Evolutionary conservation across 2,888 invertebrate genomes (phyloP).

Genomic region (Ormyrus labotus): DNA sequence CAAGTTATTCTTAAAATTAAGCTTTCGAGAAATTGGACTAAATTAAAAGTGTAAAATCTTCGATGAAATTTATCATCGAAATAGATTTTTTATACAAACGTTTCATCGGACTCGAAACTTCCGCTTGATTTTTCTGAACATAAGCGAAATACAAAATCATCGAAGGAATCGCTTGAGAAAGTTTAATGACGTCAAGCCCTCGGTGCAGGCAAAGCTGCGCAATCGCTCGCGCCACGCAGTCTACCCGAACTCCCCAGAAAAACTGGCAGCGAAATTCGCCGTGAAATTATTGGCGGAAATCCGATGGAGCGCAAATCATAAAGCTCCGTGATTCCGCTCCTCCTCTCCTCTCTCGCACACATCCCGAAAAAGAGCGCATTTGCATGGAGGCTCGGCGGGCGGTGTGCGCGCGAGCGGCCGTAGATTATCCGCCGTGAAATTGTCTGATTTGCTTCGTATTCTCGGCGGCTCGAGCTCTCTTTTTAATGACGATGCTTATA

Average conservation of each 20-base stretch:
- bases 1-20: too few relatives aligned
- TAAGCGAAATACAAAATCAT: too few relatives aligned
- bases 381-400: constrained; percentile 33
- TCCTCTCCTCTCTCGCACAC: neutral
- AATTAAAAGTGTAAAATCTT: too few relatives aligned
- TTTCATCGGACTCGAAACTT: too few relatives aligned
- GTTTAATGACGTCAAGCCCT: too few relatives aligned
- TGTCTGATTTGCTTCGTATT: constrained; percentile 69
- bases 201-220: too few relatives aligned
- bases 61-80: too few relatives aligned
- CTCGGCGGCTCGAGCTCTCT: constrained; percentile 62
- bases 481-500: constrained; percentile 60
- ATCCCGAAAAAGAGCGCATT: constrained; percentile 17
- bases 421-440: constrained; percentile 66
- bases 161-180: too few relatives aligned
- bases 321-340: constrained; percentile 71
- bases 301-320: constrained; percentile 72
- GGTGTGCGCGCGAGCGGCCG: constrained; percentile 35
- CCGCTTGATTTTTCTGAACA: too few relatives aligned
- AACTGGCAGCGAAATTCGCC: constrained; percentile 70
- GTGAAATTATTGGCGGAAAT: constrained; percentile 74
- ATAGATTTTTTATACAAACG: too few relatives aligned
- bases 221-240: neutral
- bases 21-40: too few relatives aligned
- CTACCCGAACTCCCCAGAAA: constrained; percentile 59